A percentile compares a stretch with the other conserved stretches of the same genome.
Conservation (phyloP, 2,797 vertebrate genomes). For the Nyctibius grandis region DNA sequence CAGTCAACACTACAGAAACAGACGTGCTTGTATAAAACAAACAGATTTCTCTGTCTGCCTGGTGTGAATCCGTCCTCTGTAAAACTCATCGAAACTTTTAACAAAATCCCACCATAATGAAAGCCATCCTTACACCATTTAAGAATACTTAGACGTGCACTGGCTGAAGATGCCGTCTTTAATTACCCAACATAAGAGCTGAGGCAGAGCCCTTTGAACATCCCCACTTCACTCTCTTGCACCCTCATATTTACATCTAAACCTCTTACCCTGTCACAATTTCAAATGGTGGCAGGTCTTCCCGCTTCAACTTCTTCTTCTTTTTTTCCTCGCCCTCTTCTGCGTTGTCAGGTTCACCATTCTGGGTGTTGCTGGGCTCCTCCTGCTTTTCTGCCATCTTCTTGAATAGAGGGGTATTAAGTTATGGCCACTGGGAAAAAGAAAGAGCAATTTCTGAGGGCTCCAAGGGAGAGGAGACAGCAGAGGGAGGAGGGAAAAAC, state of each 20-base stretch:
- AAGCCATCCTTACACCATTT: rapidly evolving
- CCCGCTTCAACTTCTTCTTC: conserved; percentile 78
- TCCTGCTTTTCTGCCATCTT: conserved; percentile 77
- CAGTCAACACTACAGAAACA: not conserved
- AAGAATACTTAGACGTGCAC: not conserved
- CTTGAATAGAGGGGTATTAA: not conserved
- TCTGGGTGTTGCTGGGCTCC: conserved; percentile 61
- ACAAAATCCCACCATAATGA: not conserved
- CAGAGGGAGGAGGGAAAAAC: conserved; percentile 1
- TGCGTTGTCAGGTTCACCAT: conserved; percentile 64
- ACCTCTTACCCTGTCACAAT: conserved; percentile 86
- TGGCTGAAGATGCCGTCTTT: not conserved
- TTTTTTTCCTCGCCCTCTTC: conserved; percentile 57
- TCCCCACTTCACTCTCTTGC: not conserved
- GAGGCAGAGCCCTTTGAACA: not conserved
- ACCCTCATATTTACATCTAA: not conserved
- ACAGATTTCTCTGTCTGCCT: not conserved
- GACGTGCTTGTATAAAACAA: not conserved
- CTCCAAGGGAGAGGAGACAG: conserved; percentile 2
- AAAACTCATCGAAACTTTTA: not conserved
- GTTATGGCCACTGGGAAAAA: not conserved
- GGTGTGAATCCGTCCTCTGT: not conserved
- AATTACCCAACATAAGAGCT: not conserved
- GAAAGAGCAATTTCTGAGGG: conserved; percentile 6
- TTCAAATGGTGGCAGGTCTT: conserved; percentile 90